phyloP scores from a whole-genome alignment of 2,888 invertebrate species.

The Lasioglossum zephyrum region DNA sequence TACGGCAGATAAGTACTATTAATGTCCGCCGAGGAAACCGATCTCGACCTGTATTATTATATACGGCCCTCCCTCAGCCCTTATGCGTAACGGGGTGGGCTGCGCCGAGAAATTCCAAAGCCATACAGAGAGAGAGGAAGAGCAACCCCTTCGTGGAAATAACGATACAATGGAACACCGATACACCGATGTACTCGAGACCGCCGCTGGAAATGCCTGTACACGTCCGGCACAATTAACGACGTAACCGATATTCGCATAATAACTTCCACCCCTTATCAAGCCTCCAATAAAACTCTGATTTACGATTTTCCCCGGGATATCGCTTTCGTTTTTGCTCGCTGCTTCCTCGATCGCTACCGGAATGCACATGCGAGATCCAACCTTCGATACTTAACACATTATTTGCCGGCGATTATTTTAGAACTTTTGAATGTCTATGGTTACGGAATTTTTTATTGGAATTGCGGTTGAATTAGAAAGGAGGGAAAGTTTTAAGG shows the following conservation, averaged over 20 bases:
- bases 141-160: background rate
- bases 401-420: no score
- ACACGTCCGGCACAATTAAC: background rate
- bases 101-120: background rate
- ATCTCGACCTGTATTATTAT: constrained; percentile 69
- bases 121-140: background rate
- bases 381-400: background rate
- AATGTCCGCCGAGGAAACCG: constrained; percentile 68
- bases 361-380: background rate
- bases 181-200: background rate
- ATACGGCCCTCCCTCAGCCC: constrained; percentile 53
- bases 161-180: background rate
- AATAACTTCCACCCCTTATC: background rate
- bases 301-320: background rate
- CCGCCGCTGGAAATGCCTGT: constrained; percentile 2
- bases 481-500: no score
- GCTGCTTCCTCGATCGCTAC: background rate
- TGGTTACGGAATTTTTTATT: no score
- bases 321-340: background rate
- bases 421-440: no score
- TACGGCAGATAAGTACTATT: constrained; percentile 72
- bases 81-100: constrained; percentile 6
- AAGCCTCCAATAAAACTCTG: background rate
- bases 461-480: no score
- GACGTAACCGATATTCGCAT: constrained; percentile 9